Conservation (phyloP, 2,888 invertebrate species). For the Limnephilus auricula region DNA sequence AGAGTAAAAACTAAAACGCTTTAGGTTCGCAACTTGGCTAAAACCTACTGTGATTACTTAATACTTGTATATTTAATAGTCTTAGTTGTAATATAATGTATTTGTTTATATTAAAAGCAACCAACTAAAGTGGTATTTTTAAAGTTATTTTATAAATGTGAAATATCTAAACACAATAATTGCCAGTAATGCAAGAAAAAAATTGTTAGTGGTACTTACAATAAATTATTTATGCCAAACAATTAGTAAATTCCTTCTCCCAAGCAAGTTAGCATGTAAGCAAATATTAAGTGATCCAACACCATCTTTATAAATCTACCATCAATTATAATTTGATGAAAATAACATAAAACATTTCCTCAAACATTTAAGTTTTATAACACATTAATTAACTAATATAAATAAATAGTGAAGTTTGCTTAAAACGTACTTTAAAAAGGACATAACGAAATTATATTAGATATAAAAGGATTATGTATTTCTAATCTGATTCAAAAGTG, state of each 20-base stretch:
- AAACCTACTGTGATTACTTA: too few species aligned
- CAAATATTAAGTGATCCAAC: background rate
- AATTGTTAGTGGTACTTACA: background rate
- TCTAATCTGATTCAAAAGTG: background rate
- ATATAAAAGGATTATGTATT: background rate
- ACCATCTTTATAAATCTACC: background rate
- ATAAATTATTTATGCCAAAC: background rate
- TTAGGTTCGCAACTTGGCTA: too few species aligned
- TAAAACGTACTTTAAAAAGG: background rate
- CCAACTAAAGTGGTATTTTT: background rate
- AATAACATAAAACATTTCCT: background rate
- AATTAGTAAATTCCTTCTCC: background rate
- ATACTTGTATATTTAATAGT: too few species aligned
- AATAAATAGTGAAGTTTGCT: background rate
- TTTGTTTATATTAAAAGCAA: background rate
- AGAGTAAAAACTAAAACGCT: too few species aligned
- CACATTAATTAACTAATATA: background rate
- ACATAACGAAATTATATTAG: background rate
- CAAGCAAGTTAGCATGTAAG: background rate
- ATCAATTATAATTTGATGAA: background rate
- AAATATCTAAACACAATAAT: background rate
- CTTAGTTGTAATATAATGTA: background rate
- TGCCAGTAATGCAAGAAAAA: background rate
- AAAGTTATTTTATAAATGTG: background rate
- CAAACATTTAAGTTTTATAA: background rate